Percentiles rank a stretch among this genome's conserved stretches.
Conservation (phyloP, 2,797 vertebrate genomes). For the Gymnoscopelus microlampas region DNA sequence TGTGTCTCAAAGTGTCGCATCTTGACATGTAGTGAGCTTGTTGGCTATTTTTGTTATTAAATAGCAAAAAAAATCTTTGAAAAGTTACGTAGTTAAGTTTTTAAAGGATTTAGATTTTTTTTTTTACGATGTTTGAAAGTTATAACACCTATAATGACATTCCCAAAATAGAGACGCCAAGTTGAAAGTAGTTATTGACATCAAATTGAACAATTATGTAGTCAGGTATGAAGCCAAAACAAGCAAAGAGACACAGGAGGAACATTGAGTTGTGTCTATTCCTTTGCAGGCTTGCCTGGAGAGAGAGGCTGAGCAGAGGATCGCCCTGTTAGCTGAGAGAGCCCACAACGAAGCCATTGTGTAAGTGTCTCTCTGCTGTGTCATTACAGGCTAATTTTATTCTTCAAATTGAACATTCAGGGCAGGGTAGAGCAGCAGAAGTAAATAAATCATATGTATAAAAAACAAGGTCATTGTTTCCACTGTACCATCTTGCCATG, state of each 20-base stretch:
- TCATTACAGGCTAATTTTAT: slow-evolving; percentile 66
- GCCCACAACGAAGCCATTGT: slow-evolving; percentile 86
- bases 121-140: too few relatives aligned
- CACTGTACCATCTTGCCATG: slow-evolving; percentile 65
- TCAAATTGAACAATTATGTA: neutral
- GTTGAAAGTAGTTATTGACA: too few relatives aligned
- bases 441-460: slow-evolving; percentile 64
- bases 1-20: too few relatives aligned
- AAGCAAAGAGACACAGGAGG: neutral
- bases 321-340: slow-evolving; percentile 78
- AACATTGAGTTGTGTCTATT: slow-evolving; percentile 25
- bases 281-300: slow-evolving; percentile 81
- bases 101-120: too few relatives aligned
- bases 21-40: too few relatives aligned
- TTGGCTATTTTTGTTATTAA: too few relatives aligned
- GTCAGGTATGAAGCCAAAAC: neutral
- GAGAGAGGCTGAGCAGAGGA: slow-evolving; percentile 85
- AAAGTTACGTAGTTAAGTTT: too few relatives aligned
- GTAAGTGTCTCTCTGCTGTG: slow-evolving; percentile 79
- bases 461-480: slow-evolving; percentile 70
- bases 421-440: slow-evolving; percentile 46
- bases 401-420: slow-evolving; percentile 63
- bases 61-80: too few relatives aligned
- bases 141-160: too few relatives aligned
- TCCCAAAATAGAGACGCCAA: too few relatives aligned